A percentile compares a stretch with the other conserved stretches of the same genome.
Conservation (phyloP, 2,113 vertebrate genomes). For the Rana temporaria region DNA sequence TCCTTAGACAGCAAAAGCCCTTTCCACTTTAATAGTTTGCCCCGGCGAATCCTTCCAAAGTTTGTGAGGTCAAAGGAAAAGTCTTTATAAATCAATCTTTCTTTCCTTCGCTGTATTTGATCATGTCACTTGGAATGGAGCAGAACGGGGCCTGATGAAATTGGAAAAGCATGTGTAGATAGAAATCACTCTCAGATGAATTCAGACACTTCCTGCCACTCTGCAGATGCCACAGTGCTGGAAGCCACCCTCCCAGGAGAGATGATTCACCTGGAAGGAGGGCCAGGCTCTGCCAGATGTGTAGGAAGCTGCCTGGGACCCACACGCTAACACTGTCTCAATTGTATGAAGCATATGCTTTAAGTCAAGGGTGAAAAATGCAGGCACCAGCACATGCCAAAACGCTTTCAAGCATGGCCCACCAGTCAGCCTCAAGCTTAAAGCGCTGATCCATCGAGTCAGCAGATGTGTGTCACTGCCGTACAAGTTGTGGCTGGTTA, state of each 20-base stretch:
- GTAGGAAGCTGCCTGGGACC: conserved; percentile 85
- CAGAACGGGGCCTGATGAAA: conserved; percentile 80
- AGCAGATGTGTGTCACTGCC: conserved; percentile 93
- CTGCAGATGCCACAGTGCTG: conserved; percentile 87
- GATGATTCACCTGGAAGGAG: conserved; percentile 94
- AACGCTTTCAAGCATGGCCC: conserved; percentile 95
- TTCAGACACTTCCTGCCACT: conserved; percentile 93
- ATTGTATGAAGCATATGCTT: conserved; percentile 95
- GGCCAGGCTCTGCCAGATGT: conserved; percentile 94
- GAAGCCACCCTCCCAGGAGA: conserved; percentile 90
- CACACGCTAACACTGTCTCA: conserved; percentile 89
- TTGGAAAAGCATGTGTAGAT: conserved; percentile 91
- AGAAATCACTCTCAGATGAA: conserved; percentile 87
- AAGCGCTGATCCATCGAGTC: conserved; percentile 83
- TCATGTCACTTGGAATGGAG: conserved; percentile 80
- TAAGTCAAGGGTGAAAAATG: conserved; percentile 96
- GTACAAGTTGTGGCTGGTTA: conserved; percentile 92
- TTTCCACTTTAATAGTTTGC: conserved; percentile 35
- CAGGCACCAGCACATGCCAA: conserved; percentile 93
- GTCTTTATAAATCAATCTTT: conserved; percentile 69
- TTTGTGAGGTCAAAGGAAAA: conserved; percentile 72
- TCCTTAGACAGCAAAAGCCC: conserved; percentile 19
- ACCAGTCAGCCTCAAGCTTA: conserved; percentile 87
- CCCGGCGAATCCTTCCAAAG: neutral
- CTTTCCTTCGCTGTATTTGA: conserved; percentile 77